Percentiles rank a stretch among this genome's conserved stretches.
Evolutionary conservation across 2,888 invertebrate genomes (phyloP).

Genomic region (Tipula vernalis): DNA sequence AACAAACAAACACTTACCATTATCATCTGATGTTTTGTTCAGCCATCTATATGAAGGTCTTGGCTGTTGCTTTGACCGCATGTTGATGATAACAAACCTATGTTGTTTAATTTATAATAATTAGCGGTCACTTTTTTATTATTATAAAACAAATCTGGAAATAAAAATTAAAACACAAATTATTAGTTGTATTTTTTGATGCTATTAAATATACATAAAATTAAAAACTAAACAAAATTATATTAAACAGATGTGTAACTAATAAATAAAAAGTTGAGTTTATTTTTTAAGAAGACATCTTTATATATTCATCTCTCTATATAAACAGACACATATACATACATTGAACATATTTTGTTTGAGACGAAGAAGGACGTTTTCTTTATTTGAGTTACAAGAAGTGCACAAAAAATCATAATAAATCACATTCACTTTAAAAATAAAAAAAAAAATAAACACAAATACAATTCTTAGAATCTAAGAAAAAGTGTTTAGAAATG

Average conservation of each 20-base stretch:
- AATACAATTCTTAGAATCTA: background rate
- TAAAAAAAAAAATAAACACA: background rate
- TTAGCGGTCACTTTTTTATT: slow-evolving; percentile 14
- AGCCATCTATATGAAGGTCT: slow-evolving; percentile 57
- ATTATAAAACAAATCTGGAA: slow-evolving; percentile 10
- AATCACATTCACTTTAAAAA: background rate
- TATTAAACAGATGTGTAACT: background rate
- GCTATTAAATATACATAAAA: background rate
- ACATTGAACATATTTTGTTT: background rate
- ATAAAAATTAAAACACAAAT: background rate
- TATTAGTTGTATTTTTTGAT: background rate
- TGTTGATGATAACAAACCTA: slow-evolving; percentile 30
- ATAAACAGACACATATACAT: background rate
- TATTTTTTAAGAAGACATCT: background rate
- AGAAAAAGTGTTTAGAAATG: background rate
- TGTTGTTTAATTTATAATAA: slow-evolving; percentile 8
- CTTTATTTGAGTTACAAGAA: background rate
- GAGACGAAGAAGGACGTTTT: background rate
- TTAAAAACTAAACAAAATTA: background rate
- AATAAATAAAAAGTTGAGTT: background rate
- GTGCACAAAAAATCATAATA: background rate
- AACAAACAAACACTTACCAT: slow-evolving; percentile 34
- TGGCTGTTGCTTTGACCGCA: slow-evolving; percentile 60
- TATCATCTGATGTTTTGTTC: slow-evolving; percentile 41
- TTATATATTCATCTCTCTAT: background rate